These are phyloP conservation scores for Pseudachorutes palmiensis DNA, from an alignment of 1,140 invertebrate species.

Conservation along the genomic window DNA sequence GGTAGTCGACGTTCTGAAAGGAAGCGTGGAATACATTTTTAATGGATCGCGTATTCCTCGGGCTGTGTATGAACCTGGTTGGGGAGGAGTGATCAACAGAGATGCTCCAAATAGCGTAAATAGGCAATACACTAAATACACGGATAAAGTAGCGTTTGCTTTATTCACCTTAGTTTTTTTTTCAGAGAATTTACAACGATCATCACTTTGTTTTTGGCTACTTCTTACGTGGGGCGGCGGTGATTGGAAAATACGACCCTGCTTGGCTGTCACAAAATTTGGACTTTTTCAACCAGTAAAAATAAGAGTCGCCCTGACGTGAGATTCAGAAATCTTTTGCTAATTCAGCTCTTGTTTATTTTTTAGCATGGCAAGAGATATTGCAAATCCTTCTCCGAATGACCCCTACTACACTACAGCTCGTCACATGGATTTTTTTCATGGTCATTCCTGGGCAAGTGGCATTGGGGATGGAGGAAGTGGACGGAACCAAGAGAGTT, in stretches of 20 bases:
- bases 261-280: constrained; percentile 14
- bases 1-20: constrained; percentile 11
- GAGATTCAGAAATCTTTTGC: not conserved
- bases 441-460: constrained; percentile 31
- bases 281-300: constrained; percentile 20
- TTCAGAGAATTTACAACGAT: constrained; percentile 32
- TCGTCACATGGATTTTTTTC: constrained; percentile 32
- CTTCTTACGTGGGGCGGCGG: constrained; percentile 14
- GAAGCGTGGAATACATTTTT: constrained; percentile 3
- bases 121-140: not conserved
- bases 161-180: not conserved
- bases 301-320: not conserved
- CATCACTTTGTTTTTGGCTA: constrained; percentile 27
- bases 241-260: constrained; percentile 18
- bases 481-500: constrained; percentile 26
- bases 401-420: constrained; percentile 32
- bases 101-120: not conserved
- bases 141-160: not conserved
- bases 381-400: constrained; percentile 32
- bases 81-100: constrained; percentile 20
- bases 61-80: constrained; percentile 18
- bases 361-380: constrained; percentile 26
- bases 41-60: not conserved
- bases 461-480: constrained; percentile 31
- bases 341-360: not conserved